Percentiles rank a stretch among this genome's conserved stretches.
Evolutionary conservation across 2,888 invertebrate species (phyloP).

Genomic region (Pseudococcus viburni): DNA sequence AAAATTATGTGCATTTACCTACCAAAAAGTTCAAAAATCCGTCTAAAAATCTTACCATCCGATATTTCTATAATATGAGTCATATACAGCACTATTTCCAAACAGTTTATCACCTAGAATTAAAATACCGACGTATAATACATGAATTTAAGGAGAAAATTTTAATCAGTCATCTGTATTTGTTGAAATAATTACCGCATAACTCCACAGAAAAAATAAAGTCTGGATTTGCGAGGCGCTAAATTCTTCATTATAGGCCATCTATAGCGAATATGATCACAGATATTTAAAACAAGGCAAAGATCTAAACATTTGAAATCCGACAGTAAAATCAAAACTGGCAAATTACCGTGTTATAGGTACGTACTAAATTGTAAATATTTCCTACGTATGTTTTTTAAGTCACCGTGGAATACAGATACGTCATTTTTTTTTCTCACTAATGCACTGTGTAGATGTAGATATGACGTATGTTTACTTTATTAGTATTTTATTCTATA

Average conservation of each 20-base stretch:
- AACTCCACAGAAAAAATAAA: neutral
- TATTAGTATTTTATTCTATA: too few relatives aligned
- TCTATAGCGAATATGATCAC: neutral
- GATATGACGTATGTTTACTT: too few relatives aligned
- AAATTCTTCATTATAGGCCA: neutral
- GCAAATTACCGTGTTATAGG: too few relatives aligned
- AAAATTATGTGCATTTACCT: neutral
- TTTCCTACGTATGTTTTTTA: too few relatives aligned
- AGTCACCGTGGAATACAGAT: too few relatives aligned
- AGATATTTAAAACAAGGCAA: neutral
- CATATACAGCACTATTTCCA: neutral
- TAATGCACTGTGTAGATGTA: too few relatives aligned
- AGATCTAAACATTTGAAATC: neutral
- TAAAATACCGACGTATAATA: neutral
- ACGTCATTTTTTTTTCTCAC: too few relatives aligned
- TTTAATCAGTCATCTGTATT: neutral
- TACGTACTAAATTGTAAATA: too few relatives aligned
- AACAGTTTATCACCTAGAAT: slow-evolving; percentile 1
- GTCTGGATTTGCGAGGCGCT: neutral
- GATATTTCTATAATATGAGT: neutral
- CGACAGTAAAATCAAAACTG: neutral
- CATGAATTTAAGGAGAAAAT: neutral
- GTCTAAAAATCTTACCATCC: neutral
- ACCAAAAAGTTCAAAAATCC: neutral
- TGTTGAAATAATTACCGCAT: neutral